Percentiles rank a stretch among this genome's conserved stretches.
Evolutionary conservation across 2,113 vertebrate species (phyloP).

Genomic region (Calypte anna): DNA sequence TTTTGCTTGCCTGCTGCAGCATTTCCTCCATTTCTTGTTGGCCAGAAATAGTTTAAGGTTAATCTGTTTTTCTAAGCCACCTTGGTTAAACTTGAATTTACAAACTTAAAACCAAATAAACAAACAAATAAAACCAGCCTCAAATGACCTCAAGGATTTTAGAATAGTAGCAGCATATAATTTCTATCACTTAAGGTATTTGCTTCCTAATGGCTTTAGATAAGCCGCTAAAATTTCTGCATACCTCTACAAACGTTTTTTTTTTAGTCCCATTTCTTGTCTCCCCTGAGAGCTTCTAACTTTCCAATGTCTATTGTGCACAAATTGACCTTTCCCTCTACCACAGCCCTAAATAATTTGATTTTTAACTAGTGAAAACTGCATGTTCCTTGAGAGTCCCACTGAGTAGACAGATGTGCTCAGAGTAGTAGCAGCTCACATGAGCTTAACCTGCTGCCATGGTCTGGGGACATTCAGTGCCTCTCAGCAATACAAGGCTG

Average conservation of each 20-base stretch:
- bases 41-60: constrained; percentile 58
- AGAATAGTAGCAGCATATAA: neutral
- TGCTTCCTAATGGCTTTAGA: neutral
- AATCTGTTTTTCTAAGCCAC: neutral
- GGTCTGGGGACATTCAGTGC: neutral
- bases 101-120: neutral
- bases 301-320: neutral
- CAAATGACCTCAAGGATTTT: neutral
- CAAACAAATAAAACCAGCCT: neutral
- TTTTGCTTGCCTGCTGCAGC: constrained; percentile 60
- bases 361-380: neutral
- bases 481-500: neutral
- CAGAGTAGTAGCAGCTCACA: neutral
- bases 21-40: constrained; percentile 37
- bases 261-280: neutral
- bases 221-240: neutral
- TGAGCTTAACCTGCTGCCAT: accelerated
- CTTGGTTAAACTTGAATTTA: neutral
- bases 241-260: neutral
- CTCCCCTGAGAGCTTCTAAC: neutral
- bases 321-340: neutral
- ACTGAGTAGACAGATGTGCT: neutral
- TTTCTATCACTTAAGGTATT: neutral
- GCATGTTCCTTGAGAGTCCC: neutral
- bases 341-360: neutral